These are phyloP conservation scores for Octomys mimax DNA, from an alignment of 2,797 vertebrate species.

Conservation along the genomic window DNA sequence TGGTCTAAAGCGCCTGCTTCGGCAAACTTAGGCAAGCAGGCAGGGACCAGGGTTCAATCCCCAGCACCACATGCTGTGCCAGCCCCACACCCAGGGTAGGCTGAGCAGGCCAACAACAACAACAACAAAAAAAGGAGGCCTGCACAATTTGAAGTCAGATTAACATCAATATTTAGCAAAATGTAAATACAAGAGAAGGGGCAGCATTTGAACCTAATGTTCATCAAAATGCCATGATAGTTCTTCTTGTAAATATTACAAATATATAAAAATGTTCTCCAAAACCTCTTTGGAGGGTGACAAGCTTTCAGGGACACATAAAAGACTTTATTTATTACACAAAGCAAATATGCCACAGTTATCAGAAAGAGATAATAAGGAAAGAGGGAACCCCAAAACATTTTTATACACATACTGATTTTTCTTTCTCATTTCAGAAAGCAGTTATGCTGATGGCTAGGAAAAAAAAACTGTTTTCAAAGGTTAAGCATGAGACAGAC, in stretches of 20 bases:
- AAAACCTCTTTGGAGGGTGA: neutral
- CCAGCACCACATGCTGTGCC: too few species aligned
- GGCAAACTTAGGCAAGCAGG: too few species aligned
- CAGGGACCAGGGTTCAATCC: too few species aligned
- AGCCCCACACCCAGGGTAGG: too few species aligned
- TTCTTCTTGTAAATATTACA: neutral
- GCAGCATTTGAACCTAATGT: neutral
- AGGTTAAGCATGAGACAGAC: neutral
- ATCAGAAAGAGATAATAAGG: neutral
- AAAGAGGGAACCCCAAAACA: neutral
- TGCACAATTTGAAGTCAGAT: neutral
- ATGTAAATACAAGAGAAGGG: neutral
- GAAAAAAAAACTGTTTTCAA: neutral
- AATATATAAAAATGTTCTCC: neutral
- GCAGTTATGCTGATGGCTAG: neutral
- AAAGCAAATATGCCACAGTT: neutral
- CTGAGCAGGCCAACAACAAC: too few species aligned
- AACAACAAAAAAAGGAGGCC: neutral
- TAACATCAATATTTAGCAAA: neutral
- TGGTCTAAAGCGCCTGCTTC: too few species aligned
- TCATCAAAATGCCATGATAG: neutral
- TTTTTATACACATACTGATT: neutral
- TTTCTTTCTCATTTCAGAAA: neutral
- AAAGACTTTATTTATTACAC: neutral
- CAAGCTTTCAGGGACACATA: slow-evolving; percentile 1